Conservation (phyloP, 2,888 invertebrate species). For the Pegoplata infirma region DNA sequence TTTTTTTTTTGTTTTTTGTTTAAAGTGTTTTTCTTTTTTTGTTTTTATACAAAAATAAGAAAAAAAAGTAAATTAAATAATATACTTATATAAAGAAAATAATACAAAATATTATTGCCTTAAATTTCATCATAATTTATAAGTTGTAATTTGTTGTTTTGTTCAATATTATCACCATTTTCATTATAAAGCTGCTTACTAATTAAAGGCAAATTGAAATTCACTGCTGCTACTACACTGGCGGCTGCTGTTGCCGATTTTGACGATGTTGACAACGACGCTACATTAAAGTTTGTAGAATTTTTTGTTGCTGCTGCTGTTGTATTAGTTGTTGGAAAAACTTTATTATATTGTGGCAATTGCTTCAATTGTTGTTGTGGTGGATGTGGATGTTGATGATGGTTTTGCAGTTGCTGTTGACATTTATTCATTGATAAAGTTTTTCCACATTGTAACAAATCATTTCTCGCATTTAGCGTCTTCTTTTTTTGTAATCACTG, state of each 20-base stretch:
- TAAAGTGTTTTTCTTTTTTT: too few species aligned
- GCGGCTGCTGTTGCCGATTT: slow-evolving; percentile 25
- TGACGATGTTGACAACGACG: slow-evolving; percentile 35
- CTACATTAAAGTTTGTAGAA: slow-evolving; percentile 24
- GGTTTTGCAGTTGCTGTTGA: slow-evolving; percentile 53
- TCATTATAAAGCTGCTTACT: slow-evolving; percentile 61
- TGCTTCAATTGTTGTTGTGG: slow-evolving; percentile 43
- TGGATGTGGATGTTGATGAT: slow-evolving; percentile 32
- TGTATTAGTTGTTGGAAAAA: slow-evolving; percentile 46
- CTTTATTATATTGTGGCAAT: slow-evolving; percentile 44
- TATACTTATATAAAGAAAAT: too few species aligned
- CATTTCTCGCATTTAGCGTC: slow-evolving; percentile 70
- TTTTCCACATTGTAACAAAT: slow-evolving; percentile 59
- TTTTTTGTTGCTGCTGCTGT: slow-evolving; percentile 25
- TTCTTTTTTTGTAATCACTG: slow-evolving; percentile 83
- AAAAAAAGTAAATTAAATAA: too few species aligned
- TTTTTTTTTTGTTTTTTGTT: slow-evolving; percentile 57
- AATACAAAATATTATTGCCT: slow-evolving; percentile 64
- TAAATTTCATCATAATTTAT: slow-evolving; percentile 62
- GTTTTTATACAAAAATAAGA: slow-evolving; percentile 41
- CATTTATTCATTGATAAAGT: slow-evolving; percentile 44
- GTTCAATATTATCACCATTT: slow-evolving; percentile 60
- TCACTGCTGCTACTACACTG: slow-evolving; percentile 41
- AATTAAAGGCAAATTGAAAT: slow-evolving; percentile 61
- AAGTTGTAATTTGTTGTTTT: slow-evolving; percentile 62